Evolutionary conservation across 1,140 invertebrate genomes (phyloP).

Genomic region (Metaphire vulgaris): DNA sequence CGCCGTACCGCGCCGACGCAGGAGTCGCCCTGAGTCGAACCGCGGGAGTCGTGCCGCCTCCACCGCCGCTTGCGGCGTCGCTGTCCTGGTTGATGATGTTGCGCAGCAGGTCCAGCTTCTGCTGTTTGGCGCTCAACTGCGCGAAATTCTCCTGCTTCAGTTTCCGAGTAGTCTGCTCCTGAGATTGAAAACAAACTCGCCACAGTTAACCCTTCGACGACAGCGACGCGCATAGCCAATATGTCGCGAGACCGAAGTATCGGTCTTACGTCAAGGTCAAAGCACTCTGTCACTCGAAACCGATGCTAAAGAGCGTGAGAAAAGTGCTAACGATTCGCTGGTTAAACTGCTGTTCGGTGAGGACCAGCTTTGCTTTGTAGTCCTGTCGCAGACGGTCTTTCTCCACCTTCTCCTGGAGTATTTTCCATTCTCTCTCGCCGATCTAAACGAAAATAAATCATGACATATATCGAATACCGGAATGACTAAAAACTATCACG

Average conservation of each 20-base stretch:
- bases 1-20: neutral
- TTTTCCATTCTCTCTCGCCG: slow-evolving; percentile 46
- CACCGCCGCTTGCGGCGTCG: slow-evolving; percentile 9
- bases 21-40: neutral
- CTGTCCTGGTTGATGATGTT: slow-evolving; percentile 28
- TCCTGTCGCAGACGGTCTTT: slow-evolving; percentile 44
- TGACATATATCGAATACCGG: neutral
- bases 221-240: too few relatives aligned
- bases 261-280: too few relatives aligned
- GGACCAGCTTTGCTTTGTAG: slow-evolving; percentile 41
- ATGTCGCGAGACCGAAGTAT: too few relatives aligned
- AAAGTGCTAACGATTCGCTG: slow-evolving; percentile 37
- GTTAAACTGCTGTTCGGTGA: slow-evolving; percentile 45
- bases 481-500: neutral
- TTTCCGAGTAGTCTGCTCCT: slow-evolving; percentile 42
- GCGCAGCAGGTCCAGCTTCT: slow-evolving; percentile 25
- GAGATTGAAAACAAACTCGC: too few relatives aligned
- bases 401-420: slow-evolving; percentile 43
- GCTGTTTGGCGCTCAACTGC: slow-evolving; percentile 17
- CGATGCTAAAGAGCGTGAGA: too few relatives aligned
- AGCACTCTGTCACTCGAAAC: too few relatives aligned
- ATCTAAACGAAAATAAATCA: too few relatives aligned
- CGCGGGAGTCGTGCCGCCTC: neutral
- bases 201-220: neutral
- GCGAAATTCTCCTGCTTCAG: slow-evolving; percentile 38